Evolutionary conservation across 2,113 vertebrate species (phyloP), one percentile per base, ranked within the genome.

Genomic region (Morone chrysops): DNA sequence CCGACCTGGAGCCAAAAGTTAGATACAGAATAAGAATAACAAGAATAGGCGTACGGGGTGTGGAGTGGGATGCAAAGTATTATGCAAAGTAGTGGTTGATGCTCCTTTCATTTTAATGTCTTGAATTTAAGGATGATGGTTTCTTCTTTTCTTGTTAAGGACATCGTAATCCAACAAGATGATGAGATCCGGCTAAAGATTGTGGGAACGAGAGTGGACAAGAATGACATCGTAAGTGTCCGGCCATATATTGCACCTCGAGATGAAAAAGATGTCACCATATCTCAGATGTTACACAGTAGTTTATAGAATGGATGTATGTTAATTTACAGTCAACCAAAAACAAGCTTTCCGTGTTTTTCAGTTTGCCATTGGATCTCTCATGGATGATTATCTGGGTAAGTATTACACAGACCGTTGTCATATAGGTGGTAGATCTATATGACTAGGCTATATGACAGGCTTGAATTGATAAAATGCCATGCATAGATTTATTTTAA

Each of bases 371-470:
- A 98, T 98, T 25, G 97, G 97, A 65, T 98, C 97, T 59, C 93
- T 98, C 54, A 98, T 98, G 97, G 97, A 98, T 6, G 97, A 98
- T 79, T 98, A 97, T 82, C 89, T 98, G 50, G 97, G 97, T 98
- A 80, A 95, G 96, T 92, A 48, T 77, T 94, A 31, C 0, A 68
- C 38, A 57, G 9, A 53, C 43, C 7, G 53, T 57, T 40, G 12
- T 77, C 13, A 50, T 38, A 25, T 25, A 17, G 1, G 8, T 67
- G 14, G 11, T 20, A n/a, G n/a, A 74, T 65, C 4, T 80, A 5
- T 54, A 69, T 0, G 4, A 31, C 31, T n/a, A 31, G 31, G 31
- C 31, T 31, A 31, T 62, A 31, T 38, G 16, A 62, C 20, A 3
- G 12, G 9, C 63, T 57, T 31, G 17, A 17, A 41, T 16, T 62